Evolutionary conservation across 2,888 invertebrate species (phyloP).

Genomic region (Agrotis ipsilon): DNA sequence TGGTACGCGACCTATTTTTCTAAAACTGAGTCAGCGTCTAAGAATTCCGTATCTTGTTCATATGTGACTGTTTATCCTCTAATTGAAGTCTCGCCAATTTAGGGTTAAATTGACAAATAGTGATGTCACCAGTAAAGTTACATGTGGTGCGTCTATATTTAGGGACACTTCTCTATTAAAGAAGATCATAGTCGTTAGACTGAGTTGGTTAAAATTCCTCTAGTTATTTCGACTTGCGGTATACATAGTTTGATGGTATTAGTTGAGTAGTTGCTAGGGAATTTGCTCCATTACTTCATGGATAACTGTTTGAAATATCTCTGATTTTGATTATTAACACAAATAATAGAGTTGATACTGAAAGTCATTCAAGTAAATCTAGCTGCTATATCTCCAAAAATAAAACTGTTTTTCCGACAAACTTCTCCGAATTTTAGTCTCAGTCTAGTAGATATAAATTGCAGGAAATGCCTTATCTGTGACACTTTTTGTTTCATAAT

Average conservation of each 20-base stretch:
- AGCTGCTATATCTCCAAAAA: not conserved
- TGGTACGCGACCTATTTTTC: conserved; percentile 58
- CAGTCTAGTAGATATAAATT: conserved; percentile 25
- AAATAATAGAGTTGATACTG: not conserved
- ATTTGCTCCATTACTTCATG: not conserved
- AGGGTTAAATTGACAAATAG: conserved; percentile 64
- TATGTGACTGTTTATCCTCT: conserved; percentile 57
- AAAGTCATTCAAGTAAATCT: not conserved
- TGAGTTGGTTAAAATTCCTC: not conserved
- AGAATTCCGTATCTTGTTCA: conserved; percentile 61
- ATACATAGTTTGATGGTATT: too few species aligned
- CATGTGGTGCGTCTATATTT: conserved; percentile 55
- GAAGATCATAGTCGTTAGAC: not conserved
- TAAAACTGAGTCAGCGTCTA: conserved; percentile 70
- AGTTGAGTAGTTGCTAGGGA: not conserved
- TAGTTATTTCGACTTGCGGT: not conserved
- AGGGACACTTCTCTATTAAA: conserved; percentile 38
- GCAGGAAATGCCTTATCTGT: conserved; percentile 44
- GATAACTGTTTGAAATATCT: not conserved
- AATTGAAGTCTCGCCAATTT: conserved; percentile 72
- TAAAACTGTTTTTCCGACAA: not conserved
- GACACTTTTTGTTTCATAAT: conserved; percentile 52
- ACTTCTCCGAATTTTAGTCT: conserved; percentile 5
- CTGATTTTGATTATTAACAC: not conserved
- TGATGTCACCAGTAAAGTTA: conserved; percentile 67